Evolutionary conservation across 2,113 vertebrate species (phyloP).

Genomic region (Eulacestoma nigropectus): DNA sequence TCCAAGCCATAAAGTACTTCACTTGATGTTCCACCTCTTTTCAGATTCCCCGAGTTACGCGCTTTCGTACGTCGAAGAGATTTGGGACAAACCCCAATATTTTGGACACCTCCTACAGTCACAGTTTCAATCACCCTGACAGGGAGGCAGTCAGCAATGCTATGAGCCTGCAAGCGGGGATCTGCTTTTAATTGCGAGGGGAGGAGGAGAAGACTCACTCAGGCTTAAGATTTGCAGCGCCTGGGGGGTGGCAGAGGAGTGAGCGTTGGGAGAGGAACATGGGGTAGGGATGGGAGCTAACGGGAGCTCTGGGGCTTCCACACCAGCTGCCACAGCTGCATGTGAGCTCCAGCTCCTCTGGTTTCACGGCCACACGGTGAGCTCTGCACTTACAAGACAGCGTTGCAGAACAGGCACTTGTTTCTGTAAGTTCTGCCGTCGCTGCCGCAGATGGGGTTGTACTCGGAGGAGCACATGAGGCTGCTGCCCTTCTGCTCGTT

Average conservation of each 20-base stretch:
- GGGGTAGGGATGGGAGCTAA: background rate
- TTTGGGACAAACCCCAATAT: background rate
- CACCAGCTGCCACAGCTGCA: fast-evolving
- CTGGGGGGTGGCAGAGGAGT: background rate
- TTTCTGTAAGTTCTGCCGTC: slow-evolving; percentile 63
- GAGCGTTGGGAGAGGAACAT: fast-evolving
- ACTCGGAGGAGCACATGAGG: background rate
- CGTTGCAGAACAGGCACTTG: slow-evolving; percentile 6
- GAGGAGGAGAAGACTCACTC: background rate
- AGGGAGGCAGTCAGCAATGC: background rate
- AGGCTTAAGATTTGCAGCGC: background rate
- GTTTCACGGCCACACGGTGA: fast-evolving
- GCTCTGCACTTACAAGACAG: background rate
- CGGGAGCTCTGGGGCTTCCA: background rate
- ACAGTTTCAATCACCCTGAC: background rate
- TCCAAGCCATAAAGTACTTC: background rate
- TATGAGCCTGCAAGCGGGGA: background rate
- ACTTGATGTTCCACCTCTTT: background rate
- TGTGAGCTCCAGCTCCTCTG: background rate
- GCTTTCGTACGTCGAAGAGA: background rate
- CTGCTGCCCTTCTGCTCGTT: fast-evolving
- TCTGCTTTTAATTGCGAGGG: background rate
- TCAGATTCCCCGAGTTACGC: background rate
- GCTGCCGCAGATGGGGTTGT: slow-evolving; percentile 47
- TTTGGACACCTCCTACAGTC: background rate